These are phyloP conservation scores for Cyanoliseus patagonus DNA, from an alignment of 2,113 vertebrate genomes.

Conservation along the genomic window DNA sequence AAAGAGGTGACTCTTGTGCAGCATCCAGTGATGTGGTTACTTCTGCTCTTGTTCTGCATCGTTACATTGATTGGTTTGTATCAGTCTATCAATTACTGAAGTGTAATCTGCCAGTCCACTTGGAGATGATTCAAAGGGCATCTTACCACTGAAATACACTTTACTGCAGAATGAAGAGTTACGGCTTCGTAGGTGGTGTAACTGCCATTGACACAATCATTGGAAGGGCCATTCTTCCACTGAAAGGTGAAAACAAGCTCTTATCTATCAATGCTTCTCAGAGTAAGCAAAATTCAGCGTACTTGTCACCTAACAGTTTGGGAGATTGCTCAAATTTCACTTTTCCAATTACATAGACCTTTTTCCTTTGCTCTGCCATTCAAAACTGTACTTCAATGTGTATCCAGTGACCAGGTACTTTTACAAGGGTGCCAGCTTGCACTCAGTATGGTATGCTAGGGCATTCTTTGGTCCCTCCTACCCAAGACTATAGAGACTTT, in stretches of 20 bases:
- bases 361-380: not conserved
- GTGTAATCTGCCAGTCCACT: not conserved
- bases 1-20: not conserved
- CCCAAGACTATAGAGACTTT: not conserved
- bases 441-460: not conserved
- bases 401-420: accelerated
- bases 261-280: not conserved
- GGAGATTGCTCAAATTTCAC: not conserved
- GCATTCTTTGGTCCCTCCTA: not conserved
- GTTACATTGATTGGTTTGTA: not conserved
- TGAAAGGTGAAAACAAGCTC: not conserved
- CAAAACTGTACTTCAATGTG: not conserved
- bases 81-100: not conserved
- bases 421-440: not conserved
- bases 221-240: not conserved
- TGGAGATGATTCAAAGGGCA: not conserved
- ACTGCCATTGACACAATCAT: not conserved
- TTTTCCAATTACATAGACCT: not conserved
- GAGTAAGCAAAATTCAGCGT: not conserved
- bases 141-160: not conserved
- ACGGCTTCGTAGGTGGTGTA: not conserved
- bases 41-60: not conserved
- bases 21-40: not conserved
- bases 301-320: not conserved
- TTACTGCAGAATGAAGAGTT: not conserved